These are phyloP conservation scores for Spinibarbus caldwelli DNA, from an alignment of 2,797 vertebrate genomes.

Conservation along the genomic window DNA sequence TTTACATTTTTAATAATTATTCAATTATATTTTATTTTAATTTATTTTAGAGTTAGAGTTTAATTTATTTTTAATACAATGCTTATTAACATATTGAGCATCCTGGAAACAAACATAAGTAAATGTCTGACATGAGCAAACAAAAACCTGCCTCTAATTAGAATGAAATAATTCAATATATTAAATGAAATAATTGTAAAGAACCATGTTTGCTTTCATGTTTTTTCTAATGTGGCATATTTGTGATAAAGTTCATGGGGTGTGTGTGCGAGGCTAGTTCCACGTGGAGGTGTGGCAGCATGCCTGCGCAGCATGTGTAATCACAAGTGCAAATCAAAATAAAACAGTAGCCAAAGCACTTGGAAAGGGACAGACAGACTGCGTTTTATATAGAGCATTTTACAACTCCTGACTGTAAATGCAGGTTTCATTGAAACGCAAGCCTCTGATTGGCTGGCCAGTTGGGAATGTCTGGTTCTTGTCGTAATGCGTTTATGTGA, in stretches of 20 bases:
- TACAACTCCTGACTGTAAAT: slow-evolving; percentile 45
- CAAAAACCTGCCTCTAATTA: slow-evolving; percentile 23
- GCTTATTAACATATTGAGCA: background rate
- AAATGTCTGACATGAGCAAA: slow-evolving; percentile 15
- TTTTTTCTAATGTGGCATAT: background rate
- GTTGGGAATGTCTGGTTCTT: slow-evolving; percentile 19
- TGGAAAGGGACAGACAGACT: slow-evolving; percentile 40
- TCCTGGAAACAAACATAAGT: background rate
- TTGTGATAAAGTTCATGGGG: slow-evolving; percentile 15
- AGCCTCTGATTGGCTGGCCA: slow-evolving; percentile 35
- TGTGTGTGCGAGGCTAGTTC: background rate
- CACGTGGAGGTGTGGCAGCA: slow-evolving; percentile 3
- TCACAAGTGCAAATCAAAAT: slow-evolving; percentile 37
- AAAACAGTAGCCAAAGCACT: slow-evolving; percentile 27
- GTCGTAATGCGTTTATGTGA: slow-evolving; percentile 34
- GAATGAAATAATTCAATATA: slow-evolving; percentile 1
- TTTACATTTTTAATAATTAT: no score
- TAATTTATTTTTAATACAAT: background rate
- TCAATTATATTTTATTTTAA: background rate
- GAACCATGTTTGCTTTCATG: background rate
- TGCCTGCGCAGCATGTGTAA: slow-evolving; percentile 28
- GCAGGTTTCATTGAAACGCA: slow-evolving; percentile 41
- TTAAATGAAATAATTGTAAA: background rate
- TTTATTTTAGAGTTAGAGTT: background rate
- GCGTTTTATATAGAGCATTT: slow-evolving; percentile 52